phyloP scores from a whole-genome alignment of 2,888 invertebrate species.

The Cacoxenus indagator region DNA sequence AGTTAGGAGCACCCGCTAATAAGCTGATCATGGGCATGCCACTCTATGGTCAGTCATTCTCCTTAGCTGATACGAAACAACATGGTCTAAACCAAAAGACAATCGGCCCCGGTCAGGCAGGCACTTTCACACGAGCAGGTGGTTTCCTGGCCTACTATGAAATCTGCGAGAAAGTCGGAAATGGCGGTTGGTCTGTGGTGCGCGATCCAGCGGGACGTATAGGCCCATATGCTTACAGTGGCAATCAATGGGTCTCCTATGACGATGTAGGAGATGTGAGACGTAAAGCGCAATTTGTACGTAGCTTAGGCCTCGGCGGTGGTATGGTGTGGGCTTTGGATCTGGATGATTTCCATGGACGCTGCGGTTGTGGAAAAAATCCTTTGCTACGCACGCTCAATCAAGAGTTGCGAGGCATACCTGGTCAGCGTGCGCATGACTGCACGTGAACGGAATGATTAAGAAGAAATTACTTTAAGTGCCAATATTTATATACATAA shows the following conservation, averaged over 20 bases:
- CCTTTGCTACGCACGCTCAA: slow-evolving; percentile 79
- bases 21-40: slow-evolving; percentile 84
- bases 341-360: slow-evolving; percentile 81
- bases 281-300: slow-evolving; percentile 75
- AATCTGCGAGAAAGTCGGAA: slow-evolving; percentile 77
- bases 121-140: slow-evolving; percentile 78
- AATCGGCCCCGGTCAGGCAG: slow-evolving; percentile 79
- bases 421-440: slow-evolving; percentile 69
- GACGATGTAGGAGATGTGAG: slow-evolving; percentile 78
- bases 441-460: slow-evolving; percentile 69
- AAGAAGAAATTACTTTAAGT: slow-evolving; percentile 23
- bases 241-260: slow-evolving; percentile 85
- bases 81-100: slow-evolving; percentile 75
- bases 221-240: slow-evolving; percentile 81
- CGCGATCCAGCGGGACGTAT: slow-evolving; percentile 76
- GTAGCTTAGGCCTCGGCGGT: slow-evolving; percentile 76
- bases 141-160: slow-evolving; percentile 86
- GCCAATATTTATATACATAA: slow-evolving; percentile 34
- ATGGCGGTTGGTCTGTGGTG: slow-evolving; percentile 75
- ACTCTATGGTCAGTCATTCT: slow-evolving; percentile 83
- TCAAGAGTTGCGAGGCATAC: slow-evolving; percentile 72
- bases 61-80: slow-evolving; percentile 73
- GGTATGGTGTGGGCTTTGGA: slow-evolving; percentile 86
- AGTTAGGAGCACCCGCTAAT: slow-evolving; percentile 75
- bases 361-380: slow-evolving; percentile 78